Conservation (phyloP, 2,797 vertebrate species). For the Helostoma temminkii region DNA sequence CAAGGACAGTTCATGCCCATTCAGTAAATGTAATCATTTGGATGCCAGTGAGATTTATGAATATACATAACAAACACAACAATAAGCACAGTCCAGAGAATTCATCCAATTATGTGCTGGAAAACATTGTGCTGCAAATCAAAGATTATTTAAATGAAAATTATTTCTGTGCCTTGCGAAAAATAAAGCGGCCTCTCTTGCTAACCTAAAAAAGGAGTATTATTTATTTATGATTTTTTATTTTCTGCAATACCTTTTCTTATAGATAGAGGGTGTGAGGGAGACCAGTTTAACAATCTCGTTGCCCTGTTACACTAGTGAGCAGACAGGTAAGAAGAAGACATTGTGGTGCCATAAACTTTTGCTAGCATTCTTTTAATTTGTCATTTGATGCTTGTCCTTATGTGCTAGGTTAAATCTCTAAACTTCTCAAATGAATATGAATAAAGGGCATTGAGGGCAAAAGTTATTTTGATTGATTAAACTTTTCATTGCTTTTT, state of each 20-base stretch:
- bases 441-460: background rate
- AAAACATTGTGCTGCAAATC: background rate
- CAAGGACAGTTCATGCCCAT: constrained; percentile 18
- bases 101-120: background rate
- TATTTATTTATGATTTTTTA: background rate
- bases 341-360: background rate
- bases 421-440: constrained; percentile 1
- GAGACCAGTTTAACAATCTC: background rate
- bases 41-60: background rate
- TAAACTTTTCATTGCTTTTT: background rate
- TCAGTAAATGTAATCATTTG: constrained; percentile 25
- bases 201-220: rapidly evolving
- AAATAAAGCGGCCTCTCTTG: constrained; percentile 3
- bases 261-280: constrained; percentile 42
- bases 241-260: constrained; percentile 22
- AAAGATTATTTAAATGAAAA: background rate
- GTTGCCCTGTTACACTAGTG: background rate
- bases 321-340: constrained; percentile 1
- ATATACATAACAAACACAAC: constrained; percentile 11
- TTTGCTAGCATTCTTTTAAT: background rate
- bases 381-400: background rate
- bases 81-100: background rate
- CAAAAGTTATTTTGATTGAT: constrained; percentile 17
- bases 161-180: background rate
- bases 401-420: background rate